Conservation (phyloP, 1,140 invertebrate species). For the Aphis gossypii region DNA sequence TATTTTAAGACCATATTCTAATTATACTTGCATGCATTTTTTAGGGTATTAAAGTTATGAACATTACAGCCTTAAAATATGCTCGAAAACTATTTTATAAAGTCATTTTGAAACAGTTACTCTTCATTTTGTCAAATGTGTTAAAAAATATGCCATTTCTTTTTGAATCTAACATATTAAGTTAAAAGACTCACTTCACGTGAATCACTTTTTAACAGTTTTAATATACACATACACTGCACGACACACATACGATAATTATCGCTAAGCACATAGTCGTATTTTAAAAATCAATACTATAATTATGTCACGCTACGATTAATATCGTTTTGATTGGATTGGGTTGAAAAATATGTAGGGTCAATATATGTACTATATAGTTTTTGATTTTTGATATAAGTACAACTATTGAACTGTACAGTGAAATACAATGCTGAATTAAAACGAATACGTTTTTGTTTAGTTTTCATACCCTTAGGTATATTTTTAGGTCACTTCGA, state of each 20-base stretch:
- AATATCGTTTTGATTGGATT: neutral
- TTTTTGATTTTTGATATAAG: neutral
- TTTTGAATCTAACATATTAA: no score
- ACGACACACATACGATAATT: neutral
- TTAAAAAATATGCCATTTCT: no score
- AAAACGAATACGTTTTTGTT: neutral
- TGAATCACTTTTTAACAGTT: neutral
- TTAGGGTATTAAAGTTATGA: neutral
- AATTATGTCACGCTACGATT: neutral
- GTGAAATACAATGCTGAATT: neutral
- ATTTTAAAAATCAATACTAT: neutral
- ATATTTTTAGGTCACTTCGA: neutral
- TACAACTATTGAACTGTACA: neutral
- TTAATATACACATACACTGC: neutral
- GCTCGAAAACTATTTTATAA: no score
- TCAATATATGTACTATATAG: neutral
- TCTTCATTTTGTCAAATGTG: no score
- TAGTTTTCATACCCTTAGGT: neutral
- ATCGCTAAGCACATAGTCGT: neutral
- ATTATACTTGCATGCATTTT: neutral
- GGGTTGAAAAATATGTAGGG: neutral
- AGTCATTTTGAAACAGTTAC: no score
- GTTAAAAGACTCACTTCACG: no score
- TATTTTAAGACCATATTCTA: neutral
- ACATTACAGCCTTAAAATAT: neutral